Conservation (phyloP, 2,888 invertebrate genomes). For the Laspeyria flexula region DNA sequence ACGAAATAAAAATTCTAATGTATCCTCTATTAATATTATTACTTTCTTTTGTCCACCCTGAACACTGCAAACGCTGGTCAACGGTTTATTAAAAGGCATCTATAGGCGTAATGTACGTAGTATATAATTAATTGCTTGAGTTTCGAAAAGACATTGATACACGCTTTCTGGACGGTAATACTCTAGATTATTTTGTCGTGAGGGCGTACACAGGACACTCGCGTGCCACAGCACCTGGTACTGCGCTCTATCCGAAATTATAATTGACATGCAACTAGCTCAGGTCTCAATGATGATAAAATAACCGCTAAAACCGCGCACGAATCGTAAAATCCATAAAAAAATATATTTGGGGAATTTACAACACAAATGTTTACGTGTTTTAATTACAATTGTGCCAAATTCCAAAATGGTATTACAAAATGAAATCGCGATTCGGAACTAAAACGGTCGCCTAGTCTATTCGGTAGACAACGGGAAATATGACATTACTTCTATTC, state of each 20-base stretch:
- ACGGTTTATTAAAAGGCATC: conserved; percentile 37
- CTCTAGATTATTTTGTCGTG: conserved; percentile 37
- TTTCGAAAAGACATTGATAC: conserved; percentile 47
- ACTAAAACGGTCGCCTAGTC: conserved; percentile 54
- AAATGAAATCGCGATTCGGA: conserved; percentile 57
- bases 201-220: conserved; percentile 24
- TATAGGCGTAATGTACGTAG: conserved; percentile 30
- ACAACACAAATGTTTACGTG: conserved; percentile 56
- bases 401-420: conserved; percentile 55
- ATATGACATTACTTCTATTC: conserved; percentile 57
- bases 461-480: conserved; percentile 52
- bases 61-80: conserved; percentile 30
- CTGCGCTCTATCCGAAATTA: conserved; percentile 51
- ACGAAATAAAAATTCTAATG: conserved; percentile 34
- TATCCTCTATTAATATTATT: conserved; percentile 24
- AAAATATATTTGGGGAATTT: conserved; percentile 64
- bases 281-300: conserved; percentile 48
- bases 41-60: conserved; percentile 28
- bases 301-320: conserved; percentile 45
- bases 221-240: conserved; percentile 48
- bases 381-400: conserved; percentile 53
- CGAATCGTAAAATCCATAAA: conserved; percentile 64
- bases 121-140: conserved; percentile 53
- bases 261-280: conserved; percentile 53
- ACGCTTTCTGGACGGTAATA: conserved; percentile 49